phyloP scores from a whole-genome alignment of 2,797 vertebrate genomes.

The Anolis apletophallus region DNA sequence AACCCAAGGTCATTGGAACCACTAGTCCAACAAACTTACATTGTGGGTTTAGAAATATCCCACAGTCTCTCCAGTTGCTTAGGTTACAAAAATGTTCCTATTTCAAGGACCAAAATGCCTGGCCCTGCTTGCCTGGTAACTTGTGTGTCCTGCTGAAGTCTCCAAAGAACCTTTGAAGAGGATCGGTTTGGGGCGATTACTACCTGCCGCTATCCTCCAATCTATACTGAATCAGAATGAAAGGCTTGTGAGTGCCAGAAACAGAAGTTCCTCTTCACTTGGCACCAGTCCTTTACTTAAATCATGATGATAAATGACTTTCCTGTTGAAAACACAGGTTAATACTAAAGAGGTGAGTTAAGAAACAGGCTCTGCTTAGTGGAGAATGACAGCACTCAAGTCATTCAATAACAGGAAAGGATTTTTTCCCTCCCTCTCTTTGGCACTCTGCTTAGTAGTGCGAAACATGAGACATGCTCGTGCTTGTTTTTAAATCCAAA shows the following conservation, averaged over 20 bases:
- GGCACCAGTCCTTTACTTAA: background rate
- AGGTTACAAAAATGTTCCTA: background rate
- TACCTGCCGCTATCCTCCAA: background rate
- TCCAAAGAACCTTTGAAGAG: background rate
- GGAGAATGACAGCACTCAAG: conserved; percentile 38
- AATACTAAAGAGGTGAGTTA: conserved; percentile 61
- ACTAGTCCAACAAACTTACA: background rate
- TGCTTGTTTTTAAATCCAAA: background rate
- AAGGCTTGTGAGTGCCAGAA: background rate
- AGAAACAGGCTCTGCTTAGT: conserved; percentile 63
- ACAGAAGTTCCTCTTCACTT: conserved; percentile 13
- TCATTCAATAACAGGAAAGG: conserved; percentile 15
- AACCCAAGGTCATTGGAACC: background rate
- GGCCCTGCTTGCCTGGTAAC: background rate
- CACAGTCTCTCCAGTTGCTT: background rate
- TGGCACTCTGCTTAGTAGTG: background rate
- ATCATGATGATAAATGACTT: background rate
- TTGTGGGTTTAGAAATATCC: background rate
- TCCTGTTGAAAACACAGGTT: conserved; percentile 42
- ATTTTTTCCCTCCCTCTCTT: background rate
- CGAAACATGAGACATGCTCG: background rate
- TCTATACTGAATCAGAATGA: background rate
- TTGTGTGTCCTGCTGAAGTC: background rate
- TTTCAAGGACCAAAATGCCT: background rate
- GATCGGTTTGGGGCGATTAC: background rate